Conservation (phyloP, 2,113 vertebrate genomes). For the Petromus typicus region DNA sequence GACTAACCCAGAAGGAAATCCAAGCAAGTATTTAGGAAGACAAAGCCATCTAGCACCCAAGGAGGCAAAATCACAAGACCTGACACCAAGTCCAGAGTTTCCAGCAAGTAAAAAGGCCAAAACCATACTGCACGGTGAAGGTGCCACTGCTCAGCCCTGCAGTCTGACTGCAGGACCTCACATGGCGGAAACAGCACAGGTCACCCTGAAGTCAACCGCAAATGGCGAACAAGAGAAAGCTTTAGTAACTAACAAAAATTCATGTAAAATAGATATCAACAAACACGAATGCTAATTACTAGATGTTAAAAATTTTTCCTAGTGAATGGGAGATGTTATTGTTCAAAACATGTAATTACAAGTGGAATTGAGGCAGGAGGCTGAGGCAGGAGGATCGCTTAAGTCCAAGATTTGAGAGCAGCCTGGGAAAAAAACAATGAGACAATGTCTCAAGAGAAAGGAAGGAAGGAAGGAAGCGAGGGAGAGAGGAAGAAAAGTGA, state of each 20-base stretch:
- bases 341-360: not conserved
- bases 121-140: fast-evolving
- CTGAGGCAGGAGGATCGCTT: no score
- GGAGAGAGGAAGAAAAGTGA: not conserved
- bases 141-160: not conserved
- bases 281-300: not conserved
- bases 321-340: not conserved
- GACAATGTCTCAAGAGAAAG: no score
- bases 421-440: no score
- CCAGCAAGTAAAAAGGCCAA: not conserved
- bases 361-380: not conserved
- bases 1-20: not conserved
- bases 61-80: not conserved
- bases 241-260: fast-evolving
- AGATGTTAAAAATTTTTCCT: not conserved
- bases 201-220: not conserved
- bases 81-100: fast-evolving
- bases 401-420: no score
- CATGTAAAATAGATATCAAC: not conserved
- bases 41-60: not conserved
- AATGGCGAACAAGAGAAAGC: not conserved
- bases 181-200: fast-evolving
- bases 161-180: fast-evolving
- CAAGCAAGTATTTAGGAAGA: not conserved
- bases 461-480: no score